A percentile compares a stretch with the other conserved stretches of the same genome.
Conservation (phyloP, 2,888 invertebrate species). For the Nycteola revayana region DNA sequence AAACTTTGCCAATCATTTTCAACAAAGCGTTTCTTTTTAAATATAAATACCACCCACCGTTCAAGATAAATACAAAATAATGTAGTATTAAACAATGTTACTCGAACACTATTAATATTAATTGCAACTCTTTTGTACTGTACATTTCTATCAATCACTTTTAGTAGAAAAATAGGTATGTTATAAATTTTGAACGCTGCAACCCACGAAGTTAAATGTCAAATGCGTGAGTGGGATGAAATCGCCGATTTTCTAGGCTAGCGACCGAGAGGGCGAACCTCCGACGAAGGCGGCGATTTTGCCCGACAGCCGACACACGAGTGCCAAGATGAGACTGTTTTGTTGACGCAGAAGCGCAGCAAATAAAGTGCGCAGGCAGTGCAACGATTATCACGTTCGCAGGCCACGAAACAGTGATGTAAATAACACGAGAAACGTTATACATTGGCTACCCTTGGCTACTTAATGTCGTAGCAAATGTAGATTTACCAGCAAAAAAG, state of each 20-base stretch:
- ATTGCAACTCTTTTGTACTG: too few species aligned
- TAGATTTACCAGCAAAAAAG: conserved; percentile 26
- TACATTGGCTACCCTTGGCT: conserved; percentile 62
- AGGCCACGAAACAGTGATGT: conserved; percentile 72
- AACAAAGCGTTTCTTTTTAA: too few species aligned
- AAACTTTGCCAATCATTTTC: too few species aligned
- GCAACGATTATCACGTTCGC: conserved; percentile 75
- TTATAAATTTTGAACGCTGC: conserved; percentile 31
- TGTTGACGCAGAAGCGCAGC: conserved; percentile 79
- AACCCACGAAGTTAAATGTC: conserved; percentile 52
- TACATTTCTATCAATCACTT: too few species aligned
- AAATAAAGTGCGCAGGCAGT: conserved; percentile 77
- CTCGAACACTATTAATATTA: too few species aligned
- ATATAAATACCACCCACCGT: too few species aligned
- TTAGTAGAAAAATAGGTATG: conserved; percentile 1
- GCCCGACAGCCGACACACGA: conserved; percentile 32
- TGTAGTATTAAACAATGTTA: too few species aligned
- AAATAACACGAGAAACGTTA: conserved; percentile 64
- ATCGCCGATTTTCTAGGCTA: conserved; percentile 36
- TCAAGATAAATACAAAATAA: too few species aligned
- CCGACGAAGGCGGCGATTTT: conserved; percentile 38
- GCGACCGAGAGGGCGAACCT: conserved; percentile 56
- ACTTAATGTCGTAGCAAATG: conserved; percentile 41
- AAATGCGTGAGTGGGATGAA: conserved; percentile 52
- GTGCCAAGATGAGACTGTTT: conserved; percentile 49